Conservation (phyloP, 2,113 vertebrate species). For the Cavia porcellus region DNA sequence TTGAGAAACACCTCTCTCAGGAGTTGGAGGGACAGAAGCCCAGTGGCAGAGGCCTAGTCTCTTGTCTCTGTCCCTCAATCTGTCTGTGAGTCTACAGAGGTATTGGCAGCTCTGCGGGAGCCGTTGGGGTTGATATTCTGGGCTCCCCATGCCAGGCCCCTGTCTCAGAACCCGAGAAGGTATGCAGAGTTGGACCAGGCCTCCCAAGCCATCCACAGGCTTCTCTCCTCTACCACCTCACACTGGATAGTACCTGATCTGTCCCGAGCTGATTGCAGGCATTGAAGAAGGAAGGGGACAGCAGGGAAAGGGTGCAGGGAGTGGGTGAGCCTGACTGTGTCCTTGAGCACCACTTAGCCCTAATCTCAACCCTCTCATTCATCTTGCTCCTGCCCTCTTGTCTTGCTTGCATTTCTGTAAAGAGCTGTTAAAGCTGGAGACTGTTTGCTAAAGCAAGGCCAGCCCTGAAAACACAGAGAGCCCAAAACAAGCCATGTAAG, state of each 20-base stretch:
- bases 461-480: too few relatives aligned
- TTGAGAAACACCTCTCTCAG: neutral
- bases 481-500: too few relatives aligned
- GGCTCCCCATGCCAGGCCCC: neutral
- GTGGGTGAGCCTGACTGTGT: neutral
- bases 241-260: neutral
- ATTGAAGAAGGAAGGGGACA: neutral
- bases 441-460: too few relatives aligned
- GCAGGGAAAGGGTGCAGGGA: neutral
- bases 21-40: neutral
- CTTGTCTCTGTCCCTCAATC: neutral
- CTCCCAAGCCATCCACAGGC: neutral
- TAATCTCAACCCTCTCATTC: neutral
- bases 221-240: neutral
- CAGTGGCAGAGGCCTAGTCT: neutral
- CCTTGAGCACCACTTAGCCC: neutral
- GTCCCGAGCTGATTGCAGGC: too few relatives aligned
- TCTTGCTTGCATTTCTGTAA: neutral
- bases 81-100: neutral
- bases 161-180: neutral
- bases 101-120: neutral
- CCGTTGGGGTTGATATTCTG: neutral
- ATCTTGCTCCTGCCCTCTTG: neutral
- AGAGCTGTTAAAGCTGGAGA: too few relatives aligned
- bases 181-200: neutral